Evolutionary conservation across 2,113 vertebrate species (phyloP).

Genomic region (Actinemys pallida): DNA sequence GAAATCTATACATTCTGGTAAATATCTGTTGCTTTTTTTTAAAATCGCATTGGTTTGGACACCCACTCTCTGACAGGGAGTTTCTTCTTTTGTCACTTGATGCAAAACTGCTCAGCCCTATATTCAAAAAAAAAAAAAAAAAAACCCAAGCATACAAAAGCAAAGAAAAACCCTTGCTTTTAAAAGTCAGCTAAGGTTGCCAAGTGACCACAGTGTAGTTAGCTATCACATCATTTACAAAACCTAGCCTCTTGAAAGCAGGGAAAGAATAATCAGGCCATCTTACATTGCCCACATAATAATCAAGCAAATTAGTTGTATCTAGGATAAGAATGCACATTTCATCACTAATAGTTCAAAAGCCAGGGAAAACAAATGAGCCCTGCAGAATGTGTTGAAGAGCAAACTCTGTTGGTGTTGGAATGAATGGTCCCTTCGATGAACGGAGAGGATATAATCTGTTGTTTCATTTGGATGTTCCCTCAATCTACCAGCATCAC

Average conservation of each 20-base stretch:
- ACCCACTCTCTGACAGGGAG: fast-evolving
- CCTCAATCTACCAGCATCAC: not conserved
- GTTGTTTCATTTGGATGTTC: too few relatives aligned
- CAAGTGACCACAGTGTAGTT: not conserved
- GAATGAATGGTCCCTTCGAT: not conserved
- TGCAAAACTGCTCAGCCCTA: not conserved
- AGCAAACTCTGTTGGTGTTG: not conserved
- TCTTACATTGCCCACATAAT: not conserved
- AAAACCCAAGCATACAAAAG: not conserved
- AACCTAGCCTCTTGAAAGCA: not conserved
- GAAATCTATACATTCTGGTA: fast-evolving
- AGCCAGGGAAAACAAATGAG: not conserved
- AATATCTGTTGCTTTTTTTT: not conserved
- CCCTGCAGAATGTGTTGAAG: not conserved
- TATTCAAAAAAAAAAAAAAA: not conserved
- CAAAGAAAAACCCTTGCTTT: not conserved
- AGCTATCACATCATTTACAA: not conserved
- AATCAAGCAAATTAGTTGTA: not conserved
- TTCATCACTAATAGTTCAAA: not conserved
- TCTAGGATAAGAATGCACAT: not conserved
- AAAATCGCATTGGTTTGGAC: fast-evolving
- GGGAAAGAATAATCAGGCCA: not conserved
- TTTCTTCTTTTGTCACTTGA: not conserved
- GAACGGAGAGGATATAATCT: not conserved
- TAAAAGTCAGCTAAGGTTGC: not conserved